Conservation (phyloP, 2,797 vertebrate species). For the Phoxinus dragarum region DNA sequence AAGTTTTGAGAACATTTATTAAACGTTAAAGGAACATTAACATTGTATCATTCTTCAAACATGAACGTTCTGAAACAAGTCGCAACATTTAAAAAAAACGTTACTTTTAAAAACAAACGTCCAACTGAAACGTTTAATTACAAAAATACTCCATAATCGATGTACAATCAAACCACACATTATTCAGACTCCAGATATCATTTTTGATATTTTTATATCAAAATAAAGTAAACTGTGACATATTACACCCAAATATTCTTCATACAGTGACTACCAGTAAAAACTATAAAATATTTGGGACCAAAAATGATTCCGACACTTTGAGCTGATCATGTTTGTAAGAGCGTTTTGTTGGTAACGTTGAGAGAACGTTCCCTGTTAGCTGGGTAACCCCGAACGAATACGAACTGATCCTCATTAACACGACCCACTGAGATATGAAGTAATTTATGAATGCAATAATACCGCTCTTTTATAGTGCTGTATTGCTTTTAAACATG, state of each 20-base stretch:
- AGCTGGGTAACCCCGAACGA: neutral
- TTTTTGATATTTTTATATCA: too few species aligned
- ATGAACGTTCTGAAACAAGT: neutral
- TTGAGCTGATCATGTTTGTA: too few species aligned
- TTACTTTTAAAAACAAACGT: neutral
- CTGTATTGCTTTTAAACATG: slow-evolving; percentile 61
- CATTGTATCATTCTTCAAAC: neutral
- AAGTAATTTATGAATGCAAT: slow-evolving; percentile 52
- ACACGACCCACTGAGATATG: slow-evolving; percentile 20
- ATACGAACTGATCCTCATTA: neutral
- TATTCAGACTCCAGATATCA: too few species aligned
- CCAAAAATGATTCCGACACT: too few species aligned
- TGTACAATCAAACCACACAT: neutral
- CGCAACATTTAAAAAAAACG: neutral
- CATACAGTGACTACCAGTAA: too few species aligned
- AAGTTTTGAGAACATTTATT: too few species aligned
- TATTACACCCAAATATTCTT: too few species aligned
- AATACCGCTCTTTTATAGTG: slow-evolving; percentile 61
- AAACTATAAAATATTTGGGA: too few species aligned
- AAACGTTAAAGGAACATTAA: neutral
- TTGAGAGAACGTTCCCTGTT: neutral
- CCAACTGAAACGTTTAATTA: neutral
- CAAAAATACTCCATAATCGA: neutral
- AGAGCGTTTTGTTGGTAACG: neutral
- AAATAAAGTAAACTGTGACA: too few species aligned